Evolutionary conservation across 1,140 invertebrate genomes (phyloP), one percentile per base, ranked within the genome.

Genomic region (Cydia amplana): DNA sequence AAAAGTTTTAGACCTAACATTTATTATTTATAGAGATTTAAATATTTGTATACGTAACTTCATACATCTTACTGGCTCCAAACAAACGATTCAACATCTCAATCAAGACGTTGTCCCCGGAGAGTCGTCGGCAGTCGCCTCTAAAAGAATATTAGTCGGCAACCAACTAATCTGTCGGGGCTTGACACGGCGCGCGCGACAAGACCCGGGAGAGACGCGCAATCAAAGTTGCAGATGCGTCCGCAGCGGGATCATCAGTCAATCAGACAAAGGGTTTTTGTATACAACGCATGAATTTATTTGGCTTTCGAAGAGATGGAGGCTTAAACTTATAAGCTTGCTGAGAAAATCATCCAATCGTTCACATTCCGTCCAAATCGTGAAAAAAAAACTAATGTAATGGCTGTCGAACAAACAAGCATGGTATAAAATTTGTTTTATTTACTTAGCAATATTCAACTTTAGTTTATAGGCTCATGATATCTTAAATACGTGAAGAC

Each of bases 71-170:
- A 2, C 55, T 60, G 20, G 55, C n/a, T 9, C 55, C 18, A 12
- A 51, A 51, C 49, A 51, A 51, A 51, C 49, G 3, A 60, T 75
- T 75, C 75, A 76, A 28, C 36, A 70, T 80, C 79, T 78, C 81
- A 82, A 87, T 86, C 82, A 82, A 78, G 74, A 74, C 46, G 49
- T 75, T 60, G 28, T 81, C 79, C 78, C 72, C 32, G 20, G 81
- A 75, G 79, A 78, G 9, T 64, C 46, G 63, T 70, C 36, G n/a
- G 16, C 28, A 79, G 80, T 80, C 79, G 77, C 25, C 4, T 40
- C n/a, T 70, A 70, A 80, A 84, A 85, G 79, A 83, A 82, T 82
- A 87, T 87, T 85, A 86, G 77, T 70, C 65, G 25, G 10, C 49
- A 28, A 64, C 60, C 23, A 76, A 77, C 75, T 77, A 77, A 77